phyloP scores from a whole-genome alignment of 2,797 vertebrate species.

The Miichthys miiuy region DNA sequence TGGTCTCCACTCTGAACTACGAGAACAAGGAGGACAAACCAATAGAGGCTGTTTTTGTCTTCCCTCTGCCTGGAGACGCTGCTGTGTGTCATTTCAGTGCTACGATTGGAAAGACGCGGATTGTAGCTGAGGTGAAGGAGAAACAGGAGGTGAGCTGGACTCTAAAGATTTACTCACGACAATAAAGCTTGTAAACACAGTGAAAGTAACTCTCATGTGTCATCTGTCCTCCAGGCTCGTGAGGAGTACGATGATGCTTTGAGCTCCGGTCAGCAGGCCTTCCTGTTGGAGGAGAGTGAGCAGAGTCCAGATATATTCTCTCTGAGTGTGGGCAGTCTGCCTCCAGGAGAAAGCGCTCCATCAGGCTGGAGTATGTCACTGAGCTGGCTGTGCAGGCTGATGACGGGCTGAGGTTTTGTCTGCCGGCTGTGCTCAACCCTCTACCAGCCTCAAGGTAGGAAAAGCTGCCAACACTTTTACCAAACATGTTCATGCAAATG shows the following conservation, averaged over 20 bases:
- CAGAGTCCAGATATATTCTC: slow-evolving; percentile 85
- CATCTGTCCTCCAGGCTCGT: slow-evolving; percentile 68
- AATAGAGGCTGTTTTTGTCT: slow-evolving; percentile 87
- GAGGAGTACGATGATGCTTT: slow-evolving; percentile 80
- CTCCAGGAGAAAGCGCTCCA: slow-evolving; percentile 83
- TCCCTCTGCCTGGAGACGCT: slow-evolving; percentile 88
- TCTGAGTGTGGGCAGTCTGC: slow-evolving; percentile 84
- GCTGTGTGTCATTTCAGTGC: slow-evolving; percentile 89
- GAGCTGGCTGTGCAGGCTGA: slow-evolving; percentile 87
- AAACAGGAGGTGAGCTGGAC: slow-evolving; percentile 81
- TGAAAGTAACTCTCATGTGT: background rate
- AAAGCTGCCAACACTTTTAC: background rate
- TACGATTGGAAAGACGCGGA: slow-evolving; percentile 81
- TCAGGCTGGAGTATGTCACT: slow-evolving; percentile 86
- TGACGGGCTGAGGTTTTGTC: slow-evolving; percentile 84
- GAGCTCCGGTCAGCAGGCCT: slow-evolving; percentile 82
- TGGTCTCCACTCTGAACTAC: slow-evolving; percentile 86
- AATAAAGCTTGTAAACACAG: background rate
- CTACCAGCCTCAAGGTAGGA: slow-evolving; percentile 83
- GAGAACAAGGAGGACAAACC: slow-evolving; percentile 84
- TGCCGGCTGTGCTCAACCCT: slow-evolving; percentile 88
- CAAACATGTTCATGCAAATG: too few species aligned
- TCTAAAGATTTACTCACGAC: background rate
- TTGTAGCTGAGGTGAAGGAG: slow-evolving; percentile 87
- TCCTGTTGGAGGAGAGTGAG: slow-evolving; percentile 85